Base-by-base conservation (phyloP, 2,888 invertebrate genomes). In the Xanthostigma xanthostigma region DNA sequence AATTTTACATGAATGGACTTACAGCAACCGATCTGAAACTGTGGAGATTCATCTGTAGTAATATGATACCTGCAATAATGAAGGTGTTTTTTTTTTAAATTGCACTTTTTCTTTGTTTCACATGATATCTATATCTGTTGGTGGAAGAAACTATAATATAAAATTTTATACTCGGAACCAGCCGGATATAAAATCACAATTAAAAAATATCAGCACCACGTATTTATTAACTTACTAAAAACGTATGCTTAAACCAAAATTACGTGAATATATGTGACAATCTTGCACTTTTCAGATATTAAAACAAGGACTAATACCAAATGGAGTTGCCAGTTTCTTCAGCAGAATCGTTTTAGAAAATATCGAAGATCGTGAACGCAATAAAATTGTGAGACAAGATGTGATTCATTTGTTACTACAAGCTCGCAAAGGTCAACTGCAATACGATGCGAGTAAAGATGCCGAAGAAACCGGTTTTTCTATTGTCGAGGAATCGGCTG, bases 351-450 rank as follows among this genome's bases (percentile, higher is more conserved):
- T 60, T 9, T 41, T 50, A 8, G 56, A 59, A 41, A 55, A 57
- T 2, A 56, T 60, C 4, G 13, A 45, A 9, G 38, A 43, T 9
- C 50, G 62, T 11, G 56, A 59, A 52, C 50, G 53, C 41, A 52
- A 56, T 12, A 51, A 53, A 9, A 56, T 61, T 12, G 46, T 58
- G 2, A 54, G 64, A 17, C 60, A 57, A 8, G 63, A 63, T 46
- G 73, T 77, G 72, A 72, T 77, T 17, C 69, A 77, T 46, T 54
- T 76, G 9, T 60, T 77, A 1, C 66, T 76, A 66, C 71, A 76
- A 57, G 70, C 74, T 9, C 70, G 68, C 49, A 70, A 69, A 59
- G 71, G 69, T 10, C 37, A 43, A 6, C 45, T 55, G 9, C 53
- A 51, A 27, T 47, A 55, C 10, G 59, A 59, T 36, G 51, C 53